Conservation (phyloP, 2,888 invertebrate species). For the Sepioteuthis lessoniana region DNA sequence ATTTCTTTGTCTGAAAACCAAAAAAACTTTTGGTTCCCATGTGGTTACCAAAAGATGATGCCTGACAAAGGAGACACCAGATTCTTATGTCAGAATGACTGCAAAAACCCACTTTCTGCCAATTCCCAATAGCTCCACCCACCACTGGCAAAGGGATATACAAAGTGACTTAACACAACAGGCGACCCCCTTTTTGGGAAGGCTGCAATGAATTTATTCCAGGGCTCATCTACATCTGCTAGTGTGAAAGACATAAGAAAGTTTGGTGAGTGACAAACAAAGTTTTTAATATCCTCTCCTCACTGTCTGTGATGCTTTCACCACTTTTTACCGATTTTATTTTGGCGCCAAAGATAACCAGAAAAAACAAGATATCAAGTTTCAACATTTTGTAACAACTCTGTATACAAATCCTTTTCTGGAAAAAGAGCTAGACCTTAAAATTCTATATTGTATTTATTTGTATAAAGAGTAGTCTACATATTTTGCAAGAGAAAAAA, state of each 20-base stretch:
- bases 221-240: neutral
- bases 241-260: neutral
- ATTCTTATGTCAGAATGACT: neutral
- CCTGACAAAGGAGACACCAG: neutral
- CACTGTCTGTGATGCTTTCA: neutral
- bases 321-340: neutral
- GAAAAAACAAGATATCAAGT: neutral
- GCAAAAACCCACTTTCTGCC: neutral
- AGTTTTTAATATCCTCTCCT: neutral
- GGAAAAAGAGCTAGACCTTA: neutral
- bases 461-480: no score
- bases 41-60: neutral
- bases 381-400: neutral
- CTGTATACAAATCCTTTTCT: neutral
- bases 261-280: no score
- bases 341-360: neutral
- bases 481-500: no score
- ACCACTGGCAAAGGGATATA: neutral
- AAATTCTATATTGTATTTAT: neutral
- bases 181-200: neutral
- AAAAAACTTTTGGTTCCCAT: neutral
- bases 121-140: neutral
- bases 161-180: no score
- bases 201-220: neutral
- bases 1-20: neutral